Base-by-base conservation (phyloP, 2,797 vertebrate species). In the Pseudochirops cupreus region DNA sequence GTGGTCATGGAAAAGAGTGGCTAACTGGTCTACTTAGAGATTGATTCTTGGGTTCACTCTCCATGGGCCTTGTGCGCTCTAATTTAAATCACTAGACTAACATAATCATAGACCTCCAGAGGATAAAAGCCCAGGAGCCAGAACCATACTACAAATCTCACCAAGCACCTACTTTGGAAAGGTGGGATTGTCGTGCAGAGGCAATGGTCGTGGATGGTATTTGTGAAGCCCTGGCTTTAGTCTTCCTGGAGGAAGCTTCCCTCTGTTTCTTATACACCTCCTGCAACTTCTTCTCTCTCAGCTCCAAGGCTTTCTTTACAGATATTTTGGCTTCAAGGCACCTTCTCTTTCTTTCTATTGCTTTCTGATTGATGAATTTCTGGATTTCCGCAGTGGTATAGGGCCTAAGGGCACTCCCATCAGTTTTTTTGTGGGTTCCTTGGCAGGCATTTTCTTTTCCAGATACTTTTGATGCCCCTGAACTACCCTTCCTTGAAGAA, bases 211-310 rank as follows among this genome's bases (percentile, higher is more conserved):
- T 0, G 0, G 28, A 16, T 58, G 11, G 9, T 1, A 93, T 97
- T 52, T 1, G 54, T 29, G 56, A 94, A 56, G 97, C 95, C 3
- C 90, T 56, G 3, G 97, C 92, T 50, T 1, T 0, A 0, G 0
- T 62, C 87, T 93, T 98, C 97, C 93, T 96, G 0, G 96, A 90
- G 4, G 98, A 0, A 0, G 98, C 98, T 96, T 98, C 98, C 92
- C 94, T 98, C 98, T 99, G 99, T 90, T 98, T 98, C 93, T 95
- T 97, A 55, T 98, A 98, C 0, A 99, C 96, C 2, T 98, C 98
- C 90, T 98, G 98, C 39, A 99, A 21, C 91, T 98, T 97, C 87
- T 90, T 98, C 50, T 92, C 97, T 31, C 97, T 98, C 91, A 62
- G 93, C 94, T 99, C 98, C 0, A 0, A 92, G 0, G 98, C 97